Evolutionary conservation across 2,797 vertebrate genomes (phyloP), one percentile per base, ranked within the genome.

Genomic region (Crocodylus rhombifer): DNA sequence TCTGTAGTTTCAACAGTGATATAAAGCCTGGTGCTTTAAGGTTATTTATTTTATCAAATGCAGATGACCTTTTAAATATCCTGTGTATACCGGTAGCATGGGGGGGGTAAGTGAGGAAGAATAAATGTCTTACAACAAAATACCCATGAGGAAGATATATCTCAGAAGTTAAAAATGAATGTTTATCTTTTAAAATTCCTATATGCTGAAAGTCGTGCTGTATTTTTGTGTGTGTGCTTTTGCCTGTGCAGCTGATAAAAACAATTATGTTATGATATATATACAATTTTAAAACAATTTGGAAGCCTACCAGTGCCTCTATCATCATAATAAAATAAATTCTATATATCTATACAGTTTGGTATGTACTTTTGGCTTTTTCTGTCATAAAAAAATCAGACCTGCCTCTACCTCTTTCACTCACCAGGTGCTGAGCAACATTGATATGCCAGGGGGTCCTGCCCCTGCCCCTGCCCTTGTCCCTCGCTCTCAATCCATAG

Each of bases 11-110:
- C 80, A 87, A 67, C 20, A 87, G 57, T 25, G 94, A 65, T 94
- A 93, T 79, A 81, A 95, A 95, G 21, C 12, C 26, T 77, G 28
- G 26, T 77, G 57, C 36, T 91, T 94, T 42, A 74, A 60, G 78
- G 51, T 4, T 65, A 30, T 83, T 87, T 80, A 18, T 79, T 8
- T 64, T 91, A 91, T 93, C 13, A 90, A 76, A 76, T 86, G 63
- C 42, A 90, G 77, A 93, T 92, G 77, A 95, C 86, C 94, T 95
- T 96, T 94, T 80, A 91, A 93, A 89, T 87, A 83, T 61, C 36
- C 61, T 67, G 23, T 55, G 60, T 74, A 94, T 30, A 80, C 28
- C 92, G 84, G 95, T 17, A 95, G 21, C 56, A 82, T 78, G 62
- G 61, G 42, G 89, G 65, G 80, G 26, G 80, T 92, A 60, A 83